Evolutionary conservation across 2,797 vertebrate species (phyloP).

Genomic region (Lateolabrax maculatus): DNA sequence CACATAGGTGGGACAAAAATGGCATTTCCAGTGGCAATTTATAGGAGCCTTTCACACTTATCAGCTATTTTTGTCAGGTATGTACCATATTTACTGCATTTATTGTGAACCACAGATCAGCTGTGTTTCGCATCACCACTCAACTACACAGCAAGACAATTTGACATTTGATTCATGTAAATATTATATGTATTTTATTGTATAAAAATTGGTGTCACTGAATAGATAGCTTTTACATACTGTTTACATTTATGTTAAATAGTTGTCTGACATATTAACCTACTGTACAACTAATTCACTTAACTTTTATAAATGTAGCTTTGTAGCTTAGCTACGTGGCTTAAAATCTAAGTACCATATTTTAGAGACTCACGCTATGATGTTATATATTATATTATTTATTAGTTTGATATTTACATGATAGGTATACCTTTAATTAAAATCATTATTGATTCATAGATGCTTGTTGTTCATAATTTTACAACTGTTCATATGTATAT

Average conservation of each 20-base stretch:
- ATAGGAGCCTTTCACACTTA: neutral
- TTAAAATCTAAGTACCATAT: no score
- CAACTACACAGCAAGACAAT: neutral
- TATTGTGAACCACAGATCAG: neutral
- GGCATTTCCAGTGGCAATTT: neutral
- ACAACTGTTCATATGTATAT: no score
- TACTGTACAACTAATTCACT: neutral
- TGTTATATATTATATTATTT: no score
- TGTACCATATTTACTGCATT: neutral
- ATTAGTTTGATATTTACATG: no score
- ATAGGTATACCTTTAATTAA: no score
- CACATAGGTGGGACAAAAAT: neutral
- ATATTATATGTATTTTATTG: neutral
- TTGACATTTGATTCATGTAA: neutral
- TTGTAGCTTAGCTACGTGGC: neutral
- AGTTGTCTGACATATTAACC: neutral
- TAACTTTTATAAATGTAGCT: neutral
- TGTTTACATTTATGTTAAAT: neutral
- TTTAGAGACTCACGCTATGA: no score
- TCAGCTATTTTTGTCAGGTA: neutral
- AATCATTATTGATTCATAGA: no score
- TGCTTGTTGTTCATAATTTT: no score
- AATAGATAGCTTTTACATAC: neutral
- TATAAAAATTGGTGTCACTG: neutral
- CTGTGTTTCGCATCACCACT: neutral